Percentiles rank a stretch among this genome's conserved stretches.
phyloP scores from a whole-genome alignment of 2,888 invertebrate species.

The Metellina segmentata region DNA sequence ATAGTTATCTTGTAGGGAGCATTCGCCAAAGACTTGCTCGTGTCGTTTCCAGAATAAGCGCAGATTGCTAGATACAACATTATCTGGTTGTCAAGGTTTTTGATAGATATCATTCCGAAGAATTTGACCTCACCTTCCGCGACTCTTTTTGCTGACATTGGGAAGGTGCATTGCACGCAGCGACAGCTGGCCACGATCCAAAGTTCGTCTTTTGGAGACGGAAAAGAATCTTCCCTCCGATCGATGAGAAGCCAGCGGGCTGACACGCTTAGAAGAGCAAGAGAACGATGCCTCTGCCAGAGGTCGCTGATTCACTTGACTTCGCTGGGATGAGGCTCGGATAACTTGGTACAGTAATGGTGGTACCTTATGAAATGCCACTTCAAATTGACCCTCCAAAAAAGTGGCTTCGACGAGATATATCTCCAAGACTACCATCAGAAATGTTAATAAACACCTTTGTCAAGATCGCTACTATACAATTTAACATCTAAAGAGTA shows the following conservation, averaged over 20 bases:
- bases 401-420: no score
- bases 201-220: background rate
- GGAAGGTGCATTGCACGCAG: conserved; percentile 27
- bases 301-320: no score
- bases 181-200: conserved; percentile 14
- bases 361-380: no score
- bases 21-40: background rate
- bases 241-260: background rate
- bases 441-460: no score
- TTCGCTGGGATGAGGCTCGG: no score
- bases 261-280: background rate
- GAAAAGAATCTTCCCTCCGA: background rate
- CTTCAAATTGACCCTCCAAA: no score
- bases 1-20: background rate
- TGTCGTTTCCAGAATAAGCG: background rate
- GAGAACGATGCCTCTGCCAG: background rate
- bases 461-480: no score
- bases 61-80: background rate
- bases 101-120: background rate
- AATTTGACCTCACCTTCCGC: conserved; percentile 1
- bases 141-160: background rate
- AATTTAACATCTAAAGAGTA: no score
- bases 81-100: conserved; percentile 16
- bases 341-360: no score
- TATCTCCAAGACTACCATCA: no score